Evolutionary conservation across 2,113 vertebrate species (phyloP), one percentile per base, ranked within the genome.

Genomic region (Malurus cyaneus): DNA sequence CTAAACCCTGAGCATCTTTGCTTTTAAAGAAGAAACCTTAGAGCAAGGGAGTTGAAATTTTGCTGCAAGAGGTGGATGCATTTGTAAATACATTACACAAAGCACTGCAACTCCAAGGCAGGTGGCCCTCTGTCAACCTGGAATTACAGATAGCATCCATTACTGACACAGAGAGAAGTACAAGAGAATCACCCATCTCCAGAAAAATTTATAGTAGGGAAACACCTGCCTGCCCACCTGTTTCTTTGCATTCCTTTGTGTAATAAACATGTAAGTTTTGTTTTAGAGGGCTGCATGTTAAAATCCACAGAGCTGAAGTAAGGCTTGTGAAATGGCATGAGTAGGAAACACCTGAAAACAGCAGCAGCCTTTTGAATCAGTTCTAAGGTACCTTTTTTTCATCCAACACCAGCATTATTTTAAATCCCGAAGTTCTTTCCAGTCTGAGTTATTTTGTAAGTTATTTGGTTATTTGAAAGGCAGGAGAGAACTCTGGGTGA

Each of bases 211-310:
- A 80, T 64, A 44, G 74, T 5, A 62, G 57, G 53, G 65, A 61
- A 93, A 93, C 87, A 95, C 81, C 94, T 95, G 93, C 81, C 80
- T 85, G 73, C 78, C 62, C 92, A 94, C 87, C 78, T 85, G 89
- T 18, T 62, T 54, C 70, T 82, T 31, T 61, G 25, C 49, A 28
- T 39, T 83, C 49, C 47, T 94, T 50, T 47, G 32, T 29, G n/a
- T 66, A 91, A 21, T 34, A 53, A 47, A 86, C 89, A 54, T 6
- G 4, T 8, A 50, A 93, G 80, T 32, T 78, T 88, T 84, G 57
- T 61, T 94, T 89, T 82, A 57, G 71, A 81, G n/a, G 72, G 69
- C 31, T 84, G 2, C 34, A 12, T 47, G 21, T 70, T 73, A 80
- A 93, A 94, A 67, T 69, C 25, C 50, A 57, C 2, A 73, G 26